These are phyloP conservation scores for Oplegnathus fasciatus DNA, from an alignment of 2,113 vertebrate species.

Conservation along the genomic window DNA sequence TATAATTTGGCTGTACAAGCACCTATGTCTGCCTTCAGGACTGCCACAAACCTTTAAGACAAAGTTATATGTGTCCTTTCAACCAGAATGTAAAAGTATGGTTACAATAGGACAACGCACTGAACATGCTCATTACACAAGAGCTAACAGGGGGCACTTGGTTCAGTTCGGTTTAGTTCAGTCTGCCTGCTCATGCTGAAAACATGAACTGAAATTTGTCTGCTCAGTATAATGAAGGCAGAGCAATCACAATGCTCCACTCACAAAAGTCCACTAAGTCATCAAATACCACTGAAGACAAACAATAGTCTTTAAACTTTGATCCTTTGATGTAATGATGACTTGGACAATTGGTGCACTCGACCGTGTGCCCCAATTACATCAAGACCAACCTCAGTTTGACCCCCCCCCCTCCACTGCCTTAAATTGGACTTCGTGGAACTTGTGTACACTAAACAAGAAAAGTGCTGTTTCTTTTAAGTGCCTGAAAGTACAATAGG, in stretches of 20 bases:
- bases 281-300: conserved; percentile 28
- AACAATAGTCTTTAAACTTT: conserved; percentile 42
- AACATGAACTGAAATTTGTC: conserved; percentile 43
- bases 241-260: neutral
- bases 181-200: conserved; percentile 57
- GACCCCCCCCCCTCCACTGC: conserved; percentile 2
- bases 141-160: conserved; percentile 4
- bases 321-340: conserved; percentile 30
- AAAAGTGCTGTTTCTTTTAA: neutral
- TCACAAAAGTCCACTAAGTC: conserved; percentile 26
- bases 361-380: conserved; percentile 54
- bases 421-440: conserved; percentile 26
- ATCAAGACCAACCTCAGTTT: conserved; percentile 14
- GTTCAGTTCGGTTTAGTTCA: conserved; percentile 16
- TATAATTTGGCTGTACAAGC: neutral
- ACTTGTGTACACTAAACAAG: conserved; percentile 9
- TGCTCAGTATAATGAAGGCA: conserved; percentile 47
- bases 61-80: neutral
- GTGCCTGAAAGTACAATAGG: neutral
- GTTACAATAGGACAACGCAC: neutral
- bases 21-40: neutral
- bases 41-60: neutral
- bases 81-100: conserved; percentile 3
- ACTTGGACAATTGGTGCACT: conserved; percentile 54
- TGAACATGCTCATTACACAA: conserved; percentile 35